A percentile compares a stretch with the other conserved stretches of the same genome.
These are phyloP conservation scores for Vulpes ferrilata DNA, from an alignment of 2,113 vertebrate species.

Conservation along the genomic window DNA sequence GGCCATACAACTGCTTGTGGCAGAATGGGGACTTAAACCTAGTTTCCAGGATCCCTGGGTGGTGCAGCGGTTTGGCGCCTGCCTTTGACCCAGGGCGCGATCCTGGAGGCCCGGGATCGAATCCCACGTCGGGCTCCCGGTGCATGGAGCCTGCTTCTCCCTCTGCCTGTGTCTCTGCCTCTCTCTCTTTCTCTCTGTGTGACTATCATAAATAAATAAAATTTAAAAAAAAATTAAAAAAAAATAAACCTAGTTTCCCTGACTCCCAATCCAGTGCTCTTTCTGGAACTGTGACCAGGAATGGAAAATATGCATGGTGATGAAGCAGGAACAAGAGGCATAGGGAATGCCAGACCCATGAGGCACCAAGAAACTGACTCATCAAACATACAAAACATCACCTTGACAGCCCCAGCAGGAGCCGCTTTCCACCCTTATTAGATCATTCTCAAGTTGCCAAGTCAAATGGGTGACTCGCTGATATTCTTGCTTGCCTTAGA, in stretches of 20 bases:
- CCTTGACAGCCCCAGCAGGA: no score
- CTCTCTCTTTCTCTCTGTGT: no score
- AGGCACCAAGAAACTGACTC: background rate
- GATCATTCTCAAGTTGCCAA: background rate
- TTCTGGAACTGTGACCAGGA: background rate
- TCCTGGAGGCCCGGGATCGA: no score
- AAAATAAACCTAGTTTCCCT: background rate
- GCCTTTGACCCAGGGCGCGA: no score
- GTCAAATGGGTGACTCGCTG: background rate
- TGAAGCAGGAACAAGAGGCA: background rate
- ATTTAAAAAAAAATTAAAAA: no score
- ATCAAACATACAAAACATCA: background rate
- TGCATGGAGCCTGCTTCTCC: no score
- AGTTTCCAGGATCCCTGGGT: background rate
- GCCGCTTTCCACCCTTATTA: background rate
- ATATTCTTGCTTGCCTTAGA: background rate
- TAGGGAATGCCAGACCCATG: background rate
- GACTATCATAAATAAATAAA: no score
- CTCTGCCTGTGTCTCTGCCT: no score
- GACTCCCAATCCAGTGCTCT: background rate
- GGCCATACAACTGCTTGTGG: background rate
- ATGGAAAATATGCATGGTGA: background rate
- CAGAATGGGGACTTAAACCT: background rate
- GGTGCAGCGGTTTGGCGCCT: no score
- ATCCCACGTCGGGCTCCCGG: no score